Conservation (phyloP, 53 echinoderm and acorn worm genomes). For the Echinometra lucunter region DNA sequence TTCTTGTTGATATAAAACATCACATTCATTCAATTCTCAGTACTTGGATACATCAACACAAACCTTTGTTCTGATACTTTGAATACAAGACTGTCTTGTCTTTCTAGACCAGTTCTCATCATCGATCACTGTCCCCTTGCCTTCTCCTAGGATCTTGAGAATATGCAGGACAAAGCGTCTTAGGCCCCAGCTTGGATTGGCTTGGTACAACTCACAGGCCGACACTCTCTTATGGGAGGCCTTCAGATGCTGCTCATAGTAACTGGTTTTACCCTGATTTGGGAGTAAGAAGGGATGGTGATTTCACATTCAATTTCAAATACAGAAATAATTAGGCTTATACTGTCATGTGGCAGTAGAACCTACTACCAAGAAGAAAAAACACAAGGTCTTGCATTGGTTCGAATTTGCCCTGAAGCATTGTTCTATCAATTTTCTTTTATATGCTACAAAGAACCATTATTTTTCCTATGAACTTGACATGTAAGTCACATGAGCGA, state of each 20-base stretch:
- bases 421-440: background rate
- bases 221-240: conserved; percentile 67
- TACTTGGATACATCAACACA: background rate
- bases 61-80: conserved; percentile 76
- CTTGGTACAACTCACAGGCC: conserved; percentile 64
- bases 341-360: no score
- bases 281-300: background rate
- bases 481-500: no score
- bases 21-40: background rate
- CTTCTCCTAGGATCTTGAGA: conserved; percentile 8
- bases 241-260: conserved; percentile 64
- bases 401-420: background rate
- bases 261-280: conserved; percentile 76
- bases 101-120: conserved; percentile 78
- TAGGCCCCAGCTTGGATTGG: conserved; percentile 69
- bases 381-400: background rate
- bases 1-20: background rate
- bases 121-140: conserved; percentile 74
- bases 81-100: conserved; percentile 71
- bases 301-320: background rate
- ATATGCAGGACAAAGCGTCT: conserved; percentile 64
- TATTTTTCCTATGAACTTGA: no score
- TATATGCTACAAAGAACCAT: background rate
- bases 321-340: no score
- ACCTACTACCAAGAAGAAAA: no score